phyloP scores from a whole-genome alignment of 23 tunicate genomes.

The Diplosoma virens region DNA sequence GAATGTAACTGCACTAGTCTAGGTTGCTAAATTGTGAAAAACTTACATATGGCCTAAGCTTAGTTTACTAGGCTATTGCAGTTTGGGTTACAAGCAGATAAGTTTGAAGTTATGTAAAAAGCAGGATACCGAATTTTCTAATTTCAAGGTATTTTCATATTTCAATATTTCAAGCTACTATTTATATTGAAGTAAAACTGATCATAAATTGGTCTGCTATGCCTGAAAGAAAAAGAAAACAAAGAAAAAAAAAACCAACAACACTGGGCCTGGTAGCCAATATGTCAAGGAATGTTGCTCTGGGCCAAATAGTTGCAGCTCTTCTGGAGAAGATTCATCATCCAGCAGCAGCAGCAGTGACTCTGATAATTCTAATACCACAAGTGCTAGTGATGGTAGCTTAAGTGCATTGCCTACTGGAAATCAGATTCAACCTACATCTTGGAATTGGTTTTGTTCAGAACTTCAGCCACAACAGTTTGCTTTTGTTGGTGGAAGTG shows the following conservation, averaged over 20 bases:
- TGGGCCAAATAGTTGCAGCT: neutral
- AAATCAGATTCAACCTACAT: constrained; percentile 7
- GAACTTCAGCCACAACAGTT: constrained; percentile 10
- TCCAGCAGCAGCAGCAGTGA: constrained; percentile 1
- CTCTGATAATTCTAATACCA: neutral
- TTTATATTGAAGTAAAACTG: neutral
- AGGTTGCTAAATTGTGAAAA: neutral
- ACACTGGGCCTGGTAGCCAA: neutral
- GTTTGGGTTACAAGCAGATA: constrained; percentile 7
- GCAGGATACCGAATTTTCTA: neutral
- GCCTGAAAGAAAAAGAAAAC: neutral
- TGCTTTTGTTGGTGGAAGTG: constrained; percentile 21
- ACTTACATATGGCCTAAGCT: constrained; percentile 18
- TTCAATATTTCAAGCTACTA: neutral
- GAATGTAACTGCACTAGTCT: no score
- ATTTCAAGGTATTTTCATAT: neutral
- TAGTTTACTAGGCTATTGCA: constrained; percentile 17
- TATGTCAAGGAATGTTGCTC: neutral
- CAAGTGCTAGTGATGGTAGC: constrained; percentile 22
- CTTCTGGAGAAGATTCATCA: neutral
- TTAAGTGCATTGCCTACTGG: constrained; percentile 10
- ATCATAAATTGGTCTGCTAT: neutral
- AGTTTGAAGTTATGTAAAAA: neutral
- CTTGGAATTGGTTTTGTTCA: constrained; percentile 9
- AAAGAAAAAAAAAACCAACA: neutral